phyloP scores from a whole-genome alignment of 2,797 vertebrate genomes.

The Xyrichtys novacula region DNA sequence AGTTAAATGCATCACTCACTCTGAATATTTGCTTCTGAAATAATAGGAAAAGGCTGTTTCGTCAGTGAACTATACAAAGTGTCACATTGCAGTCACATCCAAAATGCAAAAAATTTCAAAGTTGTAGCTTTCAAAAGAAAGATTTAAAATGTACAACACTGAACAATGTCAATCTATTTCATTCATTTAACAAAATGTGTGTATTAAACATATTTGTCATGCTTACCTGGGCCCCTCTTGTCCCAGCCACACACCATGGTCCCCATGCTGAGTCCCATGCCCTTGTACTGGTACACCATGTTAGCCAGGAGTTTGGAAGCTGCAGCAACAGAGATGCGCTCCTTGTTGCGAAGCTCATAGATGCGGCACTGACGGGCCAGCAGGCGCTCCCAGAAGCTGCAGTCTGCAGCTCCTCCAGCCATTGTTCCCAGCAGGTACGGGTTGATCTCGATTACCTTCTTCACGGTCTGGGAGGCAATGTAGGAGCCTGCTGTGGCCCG shows the following conservation, averaged over 20 bases:
- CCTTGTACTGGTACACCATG: slow-evolving; percentile 97
- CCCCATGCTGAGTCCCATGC: slow-evolving; percentile 95
- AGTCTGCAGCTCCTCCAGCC: slow-evolving; percentile 93
- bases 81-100: no score
- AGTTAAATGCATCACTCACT: no score
- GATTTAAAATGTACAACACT: no score
- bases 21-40: no score
- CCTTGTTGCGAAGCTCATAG: slow-evolving; percentile 94
- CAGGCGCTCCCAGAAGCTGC: slow-evolving; percentile 94
- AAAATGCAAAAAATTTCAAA: no score
- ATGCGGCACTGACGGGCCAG: slow-evolving; percentile 93
- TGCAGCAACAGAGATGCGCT: slow-evolving; percentile 92
- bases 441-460: slow-evolving; percentile 96
- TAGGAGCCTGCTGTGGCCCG: slow-evolving; percentile 92
- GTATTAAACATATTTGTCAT: neutral
- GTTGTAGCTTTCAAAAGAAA: no score
- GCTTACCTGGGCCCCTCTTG: slow-evolving; percentile 92
- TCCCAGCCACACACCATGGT: slow-evolving; percentile 98
- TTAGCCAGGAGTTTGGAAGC: slow-evolving; percentile 94
- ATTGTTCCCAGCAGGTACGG: slow-evolving; percentile 94
- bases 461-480: slow-evolving; percentile 92
- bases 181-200: neutral
- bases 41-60: no score
- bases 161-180: no score
- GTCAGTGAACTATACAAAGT: no score